Evolutionary conservation across 2,888 invertebrate species (phyloP).

Genomic region (Rapana venosa): DNA sequence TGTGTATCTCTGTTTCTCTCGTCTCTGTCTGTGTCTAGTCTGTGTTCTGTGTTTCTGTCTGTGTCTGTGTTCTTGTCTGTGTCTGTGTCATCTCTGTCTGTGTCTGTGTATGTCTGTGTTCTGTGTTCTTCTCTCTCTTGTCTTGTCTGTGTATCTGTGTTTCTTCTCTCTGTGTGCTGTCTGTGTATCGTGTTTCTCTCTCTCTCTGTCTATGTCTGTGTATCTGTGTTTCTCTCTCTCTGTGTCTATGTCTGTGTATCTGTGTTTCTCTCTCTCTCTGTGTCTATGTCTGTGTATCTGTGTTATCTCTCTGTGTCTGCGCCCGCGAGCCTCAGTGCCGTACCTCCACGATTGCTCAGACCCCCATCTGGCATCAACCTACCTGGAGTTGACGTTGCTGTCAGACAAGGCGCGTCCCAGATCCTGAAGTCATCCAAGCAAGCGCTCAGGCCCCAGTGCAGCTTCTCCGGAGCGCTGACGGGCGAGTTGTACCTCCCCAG

Average conservation of each 20-base stretch:
- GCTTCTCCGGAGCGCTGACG: not conserved
- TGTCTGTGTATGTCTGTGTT: conserved; percentile 1
- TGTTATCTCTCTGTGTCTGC: not conserved
- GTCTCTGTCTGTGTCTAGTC: not conserved
- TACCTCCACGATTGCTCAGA: not conserved
- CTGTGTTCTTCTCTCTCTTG: no score
- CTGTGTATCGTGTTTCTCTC: no score
- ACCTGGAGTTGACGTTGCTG: not conserved
- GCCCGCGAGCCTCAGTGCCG: not conserved
- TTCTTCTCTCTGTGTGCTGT: no score
- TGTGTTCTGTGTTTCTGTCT: not conserved
- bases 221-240: not conserved
- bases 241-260: no score
- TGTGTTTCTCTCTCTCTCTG: not conserved
- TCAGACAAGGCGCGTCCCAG: conserved; percentile 3
- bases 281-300: not conserved
- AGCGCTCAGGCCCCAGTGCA: not conserved
- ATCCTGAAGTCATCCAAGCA: conserved; percentile 26
- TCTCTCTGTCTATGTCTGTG: not conserved
- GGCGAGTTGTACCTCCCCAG: conserved; percentile 19
- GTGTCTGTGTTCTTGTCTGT: conserved; percentile 7
- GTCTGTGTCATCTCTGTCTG: not conserved
- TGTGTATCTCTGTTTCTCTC: not conserved
- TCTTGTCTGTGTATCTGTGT: no score
- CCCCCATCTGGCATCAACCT: not conserved